Percentiles rank a stretch among this genome's conserved stretches.
Conservation (phyloP, 2,888 invertebrate genomes). For the Perdita meconis region DNA sequence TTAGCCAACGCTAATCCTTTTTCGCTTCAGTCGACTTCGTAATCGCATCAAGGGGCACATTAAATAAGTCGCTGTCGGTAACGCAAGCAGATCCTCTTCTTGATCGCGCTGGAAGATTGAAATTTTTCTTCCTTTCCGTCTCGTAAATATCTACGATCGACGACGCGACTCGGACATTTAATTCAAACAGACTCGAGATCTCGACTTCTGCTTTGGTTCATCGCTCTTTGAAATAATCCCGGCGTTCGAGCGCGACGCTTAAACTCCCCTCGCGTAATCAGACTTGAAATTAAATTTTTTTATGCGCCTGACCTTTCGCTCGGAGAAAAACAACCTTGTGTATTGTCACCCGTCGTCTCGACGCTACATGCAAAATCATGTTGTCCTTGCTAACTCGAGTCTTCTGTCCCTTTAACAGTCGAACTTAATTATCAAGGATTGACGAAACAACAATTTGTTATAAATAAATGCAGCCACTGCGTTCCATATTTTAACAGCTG, state of each 20-base stretch:
- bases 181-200: slow-evolving; percentile 17
- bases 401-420: not conserved
- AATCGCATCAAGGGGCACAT: slow-evolving; percentile 39
- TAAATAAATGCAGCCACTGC: not conserved
- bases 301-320: not conserved
- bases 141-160: slow-evolving; percentile 12
- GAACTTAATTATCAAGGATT: slow-evolving; percentile 3
- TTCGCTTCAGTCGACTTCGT: slow-evolving; percentile 30
- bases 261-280: not conserved
- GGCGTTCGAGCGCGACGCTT: not conserved
- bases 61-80: slow-evolving; percentile 52
- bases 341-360: not conserved
- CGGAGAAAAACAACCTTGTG: not conserved
- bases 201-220: too few species aligned
- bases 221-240: too few species aligned
- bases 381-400: not conserved
- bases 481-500: not conserved
- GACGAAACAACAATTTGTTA: not conserved
- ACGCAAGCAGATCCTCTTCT: slow-evolving; percentile 45
- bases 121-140: slow-evolving; percentile 36
- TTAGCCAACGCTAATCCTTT: slow-evolving; percentile 27
- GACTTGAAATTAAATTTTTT: not conserved
- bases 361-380: not conserved
- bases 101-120: slow-evolving; percentile 42
- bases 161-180: slow-evolving; percentile 15